These are phyloP conservation scores for Nesoenas mayeri DNA, from an alignment of 2,113 vertebrate species.

Conservation along the genomic window DNA sequence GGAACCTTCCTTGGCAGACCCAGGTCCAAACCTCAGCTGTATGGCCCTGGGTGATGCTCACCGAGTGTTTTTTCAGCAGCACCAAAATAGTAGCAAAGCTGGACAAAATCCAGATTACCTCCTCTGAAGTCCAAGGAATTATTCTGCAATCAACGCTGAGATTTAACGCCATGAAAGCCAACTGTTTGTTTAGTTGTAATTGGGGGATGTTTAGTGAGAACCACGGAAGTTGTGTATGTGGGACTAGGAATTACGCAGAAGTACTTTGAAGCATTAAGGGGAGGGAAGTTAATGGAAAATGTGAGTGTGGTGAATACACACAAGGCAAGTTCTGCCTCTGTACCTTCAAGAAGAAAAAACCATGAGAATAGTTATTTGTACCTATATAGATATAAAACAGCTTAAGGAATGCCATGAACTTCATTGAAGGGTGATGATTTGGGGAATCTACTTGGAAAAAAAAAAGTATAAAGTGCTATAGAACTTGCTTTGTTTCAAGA, in stretches of 20 bases:
- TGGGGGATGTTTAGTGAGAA: not conserved
- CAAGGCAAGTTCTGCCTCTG: not conserved
- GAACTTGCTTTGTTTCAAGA: constrained; percentile 7
- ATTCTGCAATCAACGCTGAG: not conserved
- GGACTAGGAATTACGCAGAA: not conserved
- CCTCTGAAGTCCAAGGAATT: not conserved
- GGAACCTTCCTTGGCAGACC: not conserved
- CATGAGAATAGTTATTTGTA: not conserved
- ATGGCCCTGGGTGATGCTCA: accelerated
- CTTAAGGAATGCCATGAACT: not conserved
- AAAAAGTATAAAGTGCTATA: not conserved
- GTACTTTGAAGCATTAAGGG: not conserved
- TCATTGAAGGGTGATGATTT: not conserved
- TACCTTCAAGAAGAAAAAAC: not conserved
- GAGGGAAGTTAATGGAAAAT: not conserved
- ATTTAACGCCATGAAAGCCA: not conserved
- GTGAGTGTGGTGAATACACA: not conserved
- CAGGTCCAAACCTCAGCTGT: not conserved
- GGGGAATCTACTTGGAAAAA: not conserved
- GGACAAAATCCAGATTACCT: not conserved
- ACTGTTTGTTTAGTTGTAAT: not conserved
- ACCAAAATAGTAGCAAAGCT: not conserved
- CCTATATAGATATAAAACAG: not conserved
- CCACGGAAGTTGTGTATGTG: not conserved
- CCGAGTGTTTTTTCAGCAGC: accelerated